Evolutionary conservation across 2,888 invertebrate species (phyloP).

Genomic region (Andrena bicolor): DNA sequence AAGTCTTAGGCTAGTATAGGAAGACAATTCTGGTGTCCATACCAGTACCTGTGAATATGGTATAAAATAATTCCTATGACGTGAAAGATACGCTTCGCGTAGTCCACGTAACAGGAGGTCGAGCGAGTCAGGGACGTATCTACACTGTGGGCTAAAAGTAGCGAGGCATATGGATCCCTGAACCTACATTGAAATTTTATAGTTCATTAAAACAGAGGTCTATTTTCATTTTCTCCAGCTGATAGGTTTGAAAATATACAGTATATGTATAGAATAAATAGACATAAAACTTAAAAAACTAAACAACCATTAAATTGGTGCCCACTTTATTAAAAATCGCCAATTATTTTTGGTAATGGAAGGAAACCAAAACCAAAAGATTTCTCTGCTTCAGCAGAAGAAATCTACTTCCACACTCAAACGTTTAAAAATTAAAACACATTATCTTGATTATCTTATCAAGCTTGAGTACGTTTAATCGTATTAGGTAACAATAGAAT

Average conservation of each 20-base stretch:
- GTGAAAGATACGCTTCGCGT: constrained; percentile 45
- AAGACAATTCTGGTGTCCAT: constrained; percentile 6
- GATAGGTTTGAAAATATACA: too few species aligned
- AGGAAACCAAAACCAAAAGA: background rate
- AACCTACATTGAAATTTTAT: background rate
- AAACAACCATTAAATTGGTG: background rate
- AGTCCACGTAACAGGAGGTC: constrained; percentile 53
- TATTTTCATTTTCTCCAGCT: too few species aligned
- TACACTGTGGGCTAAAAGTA: background rate
- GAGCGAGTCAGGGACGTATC: constrained; percentile 33
- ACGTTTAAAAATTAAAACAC: too few species aligned
- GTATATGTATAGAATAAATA: too few species aligned
- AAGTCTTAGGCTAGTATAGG: background rate
- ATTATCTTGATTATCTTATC: background rate
- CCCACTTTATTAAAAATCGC: too few species aligned
- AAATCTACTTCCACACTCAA: background rate
- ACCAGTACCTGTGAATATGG: constrained; percentile 24
- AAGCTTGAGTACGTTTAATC: too few species aligned
- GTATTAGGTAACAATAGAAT: too few species aligned
- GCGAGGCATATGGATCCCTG: background rate
- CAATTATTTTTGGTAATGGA: background rate
- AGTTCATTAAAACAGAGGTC: too few species aligned
- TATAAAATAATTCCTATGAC: constrained; percentile 55
- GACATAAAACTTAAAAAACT: too few species aligned
- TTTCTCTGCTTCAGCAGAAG: background rate